phyloP scores from a whole-genome alignment of 2,888 invertebrate species.

The Eumerus sabulonum region DNA sequence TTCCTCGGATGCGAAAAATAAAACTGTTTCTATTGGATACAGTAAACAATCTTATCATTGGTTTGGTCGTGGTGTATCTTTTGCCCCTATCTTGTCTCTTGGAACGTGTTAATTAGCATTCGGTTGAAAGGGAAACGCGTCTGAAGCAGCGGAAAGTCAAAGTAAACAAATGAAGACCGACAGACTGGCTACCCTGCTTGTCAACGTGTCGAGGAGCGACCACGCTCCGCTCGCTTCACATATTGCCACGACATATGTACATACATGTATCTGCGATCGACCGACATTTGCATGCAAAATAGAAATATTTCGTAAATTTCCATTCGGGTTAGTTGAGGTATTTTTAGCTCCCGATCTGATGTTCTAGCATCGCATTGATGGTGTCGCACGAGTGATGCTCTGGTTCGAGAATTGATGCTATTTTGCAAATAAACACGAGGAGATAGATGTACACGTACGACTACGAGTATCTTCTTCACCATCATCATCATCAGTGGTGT shows the following conservation, averaged over 20 bases:
- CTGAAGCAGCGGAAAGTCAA: background rate
- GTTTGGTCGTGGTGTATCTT: too few species aligned
- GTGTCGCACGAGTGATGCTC: slow-evolving; percentile 15
- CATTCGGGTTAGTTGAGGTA: slow-evolving; percentile 60
- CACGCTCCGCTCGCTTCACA: background rate
- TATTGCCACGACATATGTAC: slow-evolving; percentile 1
- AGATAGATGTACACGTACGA: too few species aligned
- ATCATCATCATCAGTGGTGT: slow-evolving; percentile 32
- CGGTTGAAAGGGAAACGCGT: background rate
- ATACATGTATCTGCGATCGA: background rate
- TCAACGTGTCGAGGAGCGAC: slow-evolving; percentile 27
- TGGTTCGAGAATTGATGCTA: slow-evolving; percentile 54
- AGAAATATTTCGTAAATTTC: slow-evolving; percentile 60
- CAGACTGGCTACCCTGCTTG: slow-evolving; percentile 1
- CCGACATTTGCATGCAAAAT: slow-evolving; percentile 34
- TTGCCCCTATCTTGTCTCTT: slow-evolving; percentile 9
- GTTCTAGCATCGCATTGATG: slow-evolving; percentile 31
- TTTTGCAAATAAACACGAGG: slow-evolving; percentile 34
- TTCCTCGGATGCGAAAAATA: background rate
- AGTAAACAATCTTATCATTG: background rate
- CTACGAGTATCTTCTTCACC: slow-evolving; percentile 49
- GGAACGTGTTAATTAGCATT: slow-evolving; percentile 11
- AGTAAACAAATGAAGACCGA: slow-evolving; percentile 22
- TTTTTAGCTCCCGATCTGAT: slow-evolving; percentile 52
- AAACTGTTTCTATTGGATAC: background rate